Percentiles rank a stretch among this genome's conserved stretches.
These are phyloP conservation scores for Antheraea yamamai DNA, from an alignment of 2,888 invertebrate genomes.

Conservation along the genomic window DNA sequence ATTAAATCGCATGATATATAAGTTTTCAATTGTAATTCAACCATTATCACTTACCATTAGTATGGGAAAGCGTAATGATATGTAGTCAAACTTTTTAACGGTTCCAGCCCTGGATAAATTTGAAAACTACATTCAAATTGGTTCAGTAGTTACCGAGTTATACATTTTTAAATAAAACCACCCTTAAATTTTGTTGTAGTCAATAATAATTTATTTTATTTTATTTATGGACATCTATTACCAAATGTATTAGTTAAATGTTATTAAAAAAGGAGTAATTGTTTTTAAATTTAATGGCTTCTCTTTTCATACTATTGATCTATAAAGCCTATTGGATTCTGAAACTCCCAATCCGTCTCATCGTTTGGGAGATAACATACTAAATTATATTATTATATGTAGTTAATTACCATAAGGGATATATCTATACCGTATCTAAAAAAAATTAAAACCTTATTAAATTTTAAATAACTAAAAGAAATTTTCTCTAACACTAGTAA, in stretches of 20 bases:
- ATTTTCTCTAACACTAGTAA: background rate
- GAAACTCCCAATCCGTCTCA: background rate
- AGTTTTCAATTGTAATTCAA: too few relatives aligned
- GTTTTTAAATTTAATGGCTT: background rate
- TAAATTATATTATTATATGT: background rate
- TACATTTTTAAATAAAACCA: background rate
- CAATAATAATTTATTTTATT: too few relatives aligned
- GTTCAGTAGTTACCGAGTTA: background rate
- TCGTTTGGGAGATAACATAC: too few relatives aligned
- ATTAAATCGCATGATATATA: too few relatives aligned
- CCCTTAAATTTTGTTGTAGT: background rate
- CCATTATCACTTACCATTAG: too few relatives aligned
- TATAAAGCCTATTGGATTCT: background rate
- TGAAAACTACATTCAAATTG: background rate
- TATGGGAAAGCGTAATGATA: too few relatives aligned
- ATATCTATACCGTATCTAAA: background rate
- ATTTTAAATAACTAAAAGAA: background rate
- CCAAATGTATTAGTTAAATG: too few relatives aligned
- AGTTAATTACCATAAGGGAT: background rate
- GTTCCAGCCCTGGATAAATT: background rate
- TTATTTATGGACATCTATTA: too few relatives aligned
- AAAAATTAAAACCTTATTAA: background rate
- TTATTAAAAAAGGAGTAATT: background rate
- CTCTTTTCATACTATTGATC: background rate
- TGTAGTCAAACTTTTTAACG: too few relatives aligned